Evolutionary conservation across 2,888 invertebrate genomes (phyloP), one percentile per base, ranked within the genome.

Genomic region (Eupithecia inturbata): DNA sequence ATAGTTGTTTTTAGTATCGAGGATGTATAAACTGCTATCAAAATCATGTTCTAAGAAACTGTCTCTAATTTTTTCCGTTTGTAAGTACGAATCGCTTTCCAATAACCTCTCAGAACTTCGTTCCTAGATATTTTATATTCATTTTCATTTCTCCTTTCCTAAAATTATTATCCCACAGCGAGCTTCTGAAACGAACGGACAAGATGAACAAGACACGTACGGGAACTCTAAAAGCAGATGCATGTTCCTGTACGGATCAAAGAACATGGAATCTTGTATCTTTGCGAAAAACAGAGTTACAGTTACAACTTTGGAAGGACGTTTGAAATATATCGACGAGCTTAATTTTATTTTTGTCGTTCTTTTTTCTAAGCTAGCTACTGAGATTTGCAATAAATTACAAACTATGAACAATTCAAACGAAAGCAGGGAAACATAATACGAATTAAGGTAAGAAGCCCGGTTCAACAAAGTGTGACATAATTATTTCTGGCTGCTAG

Each of bases 221-320:
- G 33, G 71, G 41, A 71, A 70, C 71, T 72, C 68, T 75, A 73
- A 75, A 66, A 75, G 75, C 75, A 57, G 33, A 75, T 68, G 36
- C 75, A 72, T 75, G 75, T 74, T 71, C 57, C 14, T 67, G 67
- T 49, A 62, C 62, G 62, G 70, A 73, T 75, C 75, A 72, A 72
- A 64, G 39, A 67, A 63, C 36, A 70, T 22, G 14, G 63, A 60
- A 64, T 60, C 64, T 69, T 72, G 49, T 68, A 28, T 68, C 70
- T 68, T 9, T n/a, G 26, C 31, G 22, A 14, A 41, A 41, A 33
- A 39, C 26, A 33, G n/a, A 33, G 49, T 26, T 57, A 70, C 36
- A 31, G 49, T 49, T 57, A 49, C 26, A 71, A 70, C 36, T 70
- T 73, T 67, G 33, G 19, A 36, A 57, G 57, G 28, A 68, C 5